A percentile compares a stretch with the other conserved stretches of the same genome.
Evolutionary conservation across 2,113 vertebrate species (phyloP).

Genomic region (Cyphomyrus plagiostoma): DNA sequence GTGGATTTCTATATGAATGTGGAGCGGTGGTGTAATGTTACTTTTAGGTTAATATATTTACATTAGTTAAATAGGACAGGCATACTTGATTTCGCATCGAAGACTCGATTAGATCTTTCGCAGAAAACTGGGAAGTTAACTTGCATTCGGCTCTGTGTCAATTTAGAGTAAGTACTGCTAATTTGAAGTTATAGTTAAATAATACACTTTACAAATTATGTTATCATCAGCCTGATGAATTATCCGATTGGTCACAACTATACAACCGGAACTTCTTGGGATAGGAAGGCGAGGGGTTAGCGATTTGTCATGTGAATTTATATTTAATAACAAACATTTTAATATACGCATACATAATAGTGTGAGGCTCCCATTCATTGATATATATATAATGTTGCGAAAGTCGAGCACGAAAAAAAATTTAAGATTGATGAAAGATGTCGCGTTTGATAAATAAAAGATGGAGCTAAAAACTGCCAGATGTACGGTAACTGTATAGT

Average conservation of each 20-base stretch:
- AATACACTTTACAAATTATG: not conserved
- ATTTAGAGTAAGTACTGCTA: not conserved
- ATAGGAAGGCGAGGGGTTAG: not conserved
- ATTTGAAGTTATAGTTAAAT: not conserved
- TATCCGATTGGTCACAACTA: not conserved
- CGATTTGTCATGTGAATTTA: not conserved
- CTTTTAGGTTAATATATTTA: not conserved
- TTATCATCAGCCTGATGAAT: not conserved
- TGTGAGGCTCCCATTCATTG: not conserved
- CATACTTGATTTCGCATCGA: not conserved
- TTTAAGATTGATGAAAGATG: not conserved
- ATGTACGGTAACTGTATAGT: not conserved
- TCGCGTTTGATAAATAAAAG: not conserved
- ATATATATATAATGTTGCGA: not conserved
- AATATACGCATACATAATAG: not conserved
- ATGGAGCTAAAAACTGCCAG: not conserved
- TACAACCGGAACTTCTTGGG: not conserved
- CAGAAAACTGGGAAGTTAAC: not conserved
- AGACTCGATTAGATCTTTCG: not conserved
- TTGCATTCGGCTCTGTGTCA: not conserved
- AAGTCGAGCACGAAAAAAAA: not conserved
- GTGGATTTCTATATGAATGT: not conserved
- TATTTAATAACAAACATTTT: not conserved
- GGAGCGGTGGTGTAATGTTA: not conserved
- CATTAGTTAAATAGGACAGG: not conserved